A percentile compares a stretch with the other conserved stretches of the same genome.
phyloP scores from a whole-genome alignment of 2,797 vertebrate genomes.

The Tapirus indicus region DNA sequence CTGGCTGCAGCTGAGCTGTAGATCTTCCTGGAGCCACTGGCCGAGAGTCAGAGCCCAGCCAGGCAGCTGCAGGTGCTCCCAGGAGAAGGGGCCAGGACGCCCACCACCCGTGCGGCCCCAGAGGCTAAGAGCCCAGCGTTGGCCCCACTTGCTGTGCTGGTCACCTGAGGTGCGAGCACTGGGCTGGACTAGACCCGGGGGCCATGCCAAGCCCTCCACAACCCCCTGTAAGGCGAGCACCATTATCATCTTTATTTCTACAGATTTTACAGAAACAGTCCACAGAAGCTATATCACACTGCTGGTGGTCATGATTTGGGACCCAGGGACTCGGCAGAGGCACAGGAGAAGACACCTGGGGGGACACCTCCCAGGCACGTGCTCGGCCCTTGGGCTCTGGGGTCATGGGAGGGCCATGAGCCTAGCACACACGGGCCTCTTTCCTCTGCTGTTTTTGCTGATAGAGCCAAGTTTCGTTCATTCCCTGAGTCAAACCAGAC shows the following conservation, averaged over 20 bases:
- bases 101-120: rapidly evolving
- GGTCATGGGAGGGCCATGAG: background rate
- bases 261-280: background rate
- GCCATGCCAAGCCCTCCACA: rapidly evolving
- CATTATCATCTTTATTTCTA: rapidly evolving
- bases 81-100: background rate
- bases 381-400: background rate
- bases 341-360: background rate
- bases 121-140: background rate
- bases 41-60: background rate
- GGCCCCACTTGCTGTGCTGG: rapidly evolving
- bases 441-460: rapidly evolving
- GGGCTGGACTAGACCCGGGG: rapidly evolving
- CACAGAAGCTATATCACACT: rapidly evolving
- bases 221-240: rapidly evolving
- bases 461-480: background rate
- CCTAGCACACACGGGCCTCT: too few species aligned
- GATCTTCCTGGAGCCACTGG: background rate
- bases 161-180: rapidly evolving
- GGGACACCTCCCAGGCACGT: too few species aligned
- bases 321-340: rapidly evolving
- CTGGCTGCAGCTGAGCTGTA: rapidly evolving
- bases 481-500: background rate
- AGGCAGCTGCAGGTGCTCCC: too few species aligned
- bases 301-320: rapidly evolving